Base-by-base conservation (phyloP, 1,140 invertebrate species). In the Orius laevigatus region DNA sequence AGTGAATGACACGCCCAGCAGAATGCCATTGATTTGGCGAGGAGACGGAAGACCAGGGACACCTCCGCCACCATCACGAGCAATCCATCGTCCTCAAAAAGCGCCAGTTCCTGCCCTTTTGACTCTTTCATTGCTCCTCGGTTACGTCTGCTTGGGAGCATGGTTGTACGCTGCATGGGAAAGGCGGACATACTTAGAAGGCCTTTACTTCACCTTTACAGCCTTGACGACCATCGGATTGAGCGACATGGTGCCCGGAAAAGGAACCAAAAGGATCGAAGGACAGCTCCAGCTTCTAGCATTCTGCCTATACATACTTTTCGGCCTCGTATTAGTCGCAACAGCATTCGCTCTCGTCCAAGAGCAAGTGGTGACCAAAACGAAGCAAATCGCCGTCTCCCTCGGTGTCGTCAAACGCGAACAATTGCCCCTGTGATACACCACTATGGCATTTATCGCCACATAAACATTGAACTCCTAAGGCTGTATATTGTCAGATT, bases 281-380 rank as follows among this genome's bases (percentile, higher is more conserved):
- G 72, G 67, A 4, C 70, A 75, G 46, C 64, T 70, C 9, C 56
- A 58, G 36, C 39, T 90, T 51, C 76, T 89, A 20, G 78, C 81
- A 9, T 87, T 84, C 62, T 87, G 85, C 60, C 68, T 86, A 1
- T 94, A 92, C 62, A 63, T 94, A 32, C 70, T 93, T 32, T 71
- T 93, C 53, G 90, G 90, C 16, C 70, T 94, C 20, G 82, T 90
- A 10, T 66, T 94, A 25, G 79, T 94, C 55, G 87, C 89, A 1
- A 93, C 91, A 86, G 85, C 86, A 46, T 93, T 91, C 59, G 89
- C 84, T 62, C 70, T 94, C 25, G 77, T 94, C 50, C 88, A 94
- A 64, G 86, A 92, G 52, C 85, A 93, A 63, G 78, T 93, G 1
- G 74, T 84, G 34, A 66, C 74, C 52, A 78, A 80, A 57, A 84